phyloP scores from a whole-genome alignment of 92 coral and sea anemone species.

The Plumapathes pennacea region DNA sequence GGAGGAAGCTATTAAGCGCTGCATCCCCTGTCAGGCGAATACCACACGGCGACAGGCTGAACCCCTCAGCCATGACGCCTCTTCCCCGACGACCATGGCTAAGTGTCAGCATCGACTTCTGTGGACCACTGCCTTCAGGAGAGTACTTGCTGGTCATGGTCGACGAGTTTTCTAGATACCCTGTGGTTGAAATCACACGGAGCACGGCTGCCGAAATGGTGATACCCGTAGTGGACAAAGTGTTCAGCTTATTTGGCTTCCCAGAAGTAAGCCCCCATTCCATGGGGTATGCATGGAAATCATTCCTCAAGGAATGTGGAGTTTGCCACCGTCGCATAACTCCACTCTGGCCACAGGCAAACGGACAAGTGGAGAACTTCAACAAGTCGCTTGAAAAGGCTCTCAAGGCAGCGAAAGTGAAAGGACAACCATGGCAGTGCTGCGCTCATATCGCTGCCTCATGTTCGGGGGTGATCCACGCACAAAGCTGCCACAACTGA shows the following conservation, averaged over 20 bases:
- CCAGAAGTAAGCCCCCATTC: constrained; percentile 30
- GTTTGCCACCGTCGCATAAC: constrained; percentile 14
- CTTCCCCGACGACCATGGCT: constrained; percentile 19
- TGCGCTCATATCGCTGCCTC: too few relatives aligned
- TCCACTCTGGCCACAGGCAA: constrained; percentile 5
- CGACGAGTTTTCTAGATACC: constrained; percentile 27
- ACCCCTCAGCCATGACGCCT: constrained; percentile 8
- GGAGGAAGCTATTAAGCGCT: neutral
- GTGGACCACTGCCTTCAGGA: constrained; percentile 41
- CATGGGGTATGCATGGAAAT: constrained; percentile 24
- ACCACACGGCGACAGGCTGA: constrained; percentile 1
- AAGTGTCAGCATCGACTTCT: constrained; percentile 21
- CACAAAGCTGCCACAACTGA: constrained; percentile 22
- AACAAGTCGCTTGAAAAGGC: constrained; percentile 9
- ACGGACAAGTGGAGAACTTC: constrained; percentile 5
- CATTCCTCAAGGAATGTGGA: constrained; percentile 8
- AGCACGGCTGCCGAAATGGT: constrained; percentile 11
- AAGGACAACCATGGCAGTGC: constrained; percentile 27
- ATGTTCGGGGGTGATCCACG: constrained; percentile 20
- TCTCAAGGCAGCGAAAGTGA: constrained; percentile 12
- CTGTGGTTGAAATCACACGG: constrained; percentile 20
- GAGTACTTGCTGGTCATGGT: constrained; percentile 7
- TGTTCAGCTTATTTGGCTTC: constrained; percentile 10
- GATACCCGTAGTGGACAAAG: constrained; percentile 9
- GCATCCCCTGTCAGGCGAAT: constrained; percentile 32